A percentile compares a stretch with the other conserved stretches of the same genome.
These are phyloP conservation scores for Lissonota sp. DNA, from an alignment of 2,888 invertebrate species.

Conservation along the genomic window DNA sequence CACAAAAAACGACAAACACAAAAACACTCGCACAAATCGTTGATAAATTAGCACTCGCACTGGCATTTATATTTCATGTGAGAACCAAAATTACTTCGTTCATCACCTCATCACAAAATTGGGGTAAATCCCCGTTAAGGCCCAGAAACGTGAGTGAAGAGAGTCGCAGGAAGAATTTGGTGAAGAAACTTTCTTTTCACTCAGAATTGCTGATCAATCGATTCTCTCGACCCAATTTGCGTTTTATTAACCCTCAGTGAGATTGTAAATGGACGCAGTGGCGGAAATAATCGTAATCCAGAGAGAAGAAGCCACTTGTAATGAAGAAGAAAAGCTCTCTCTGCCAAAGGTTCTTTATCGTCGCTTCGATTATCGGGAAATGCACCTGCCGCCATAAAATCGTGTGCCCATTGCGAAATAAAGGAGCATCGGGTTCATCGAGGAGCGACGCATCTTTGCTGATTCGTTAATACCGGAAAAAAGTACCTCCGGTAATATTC, in stretches of 20 bases:
- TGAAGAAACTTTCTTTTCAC: too few relatives aligned
- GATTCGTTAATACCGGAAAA: neutral
- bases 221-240: neutral
- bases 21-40: too few relatives aligned
- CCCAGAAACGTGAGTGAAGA: too few relatives aligned
- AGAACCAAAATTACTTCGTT: too few relatives aligned
- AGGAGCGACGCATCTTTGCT: conserved; percentile 37
- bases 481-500: neutral
- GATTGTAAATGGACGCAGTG: too few relatives aligned
- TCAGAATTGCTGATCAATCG: too few relatives aligned
- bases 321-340: neutral
- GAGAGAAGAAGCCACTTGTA: neutral
- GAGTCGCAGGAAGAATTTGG: neutral
- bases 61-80: too few relatives aligned
- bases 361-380: conserved; percentile 10
- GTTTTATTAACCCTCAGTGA: too few relatives aligned
- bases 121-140: too few relatives aligned
- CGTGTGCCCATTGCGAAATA: conserved; percentile 6
- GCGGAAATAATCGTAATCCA: neutral
- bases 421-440: conserved; percentile 12
- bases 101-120: too few relatives aligned
- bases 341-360: conserved; percentile 6
- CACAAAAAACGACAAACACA: too few relatives aligned
- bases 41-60: too few relatives aligned
- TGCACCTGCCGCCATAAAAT: conserved; percentile 31